Percentiles rank a stretch among this genome's conserved stretches.
Conservation (phyloP, 2,113 vertebrate species). For the Caloenas nicobarica region DNA sequence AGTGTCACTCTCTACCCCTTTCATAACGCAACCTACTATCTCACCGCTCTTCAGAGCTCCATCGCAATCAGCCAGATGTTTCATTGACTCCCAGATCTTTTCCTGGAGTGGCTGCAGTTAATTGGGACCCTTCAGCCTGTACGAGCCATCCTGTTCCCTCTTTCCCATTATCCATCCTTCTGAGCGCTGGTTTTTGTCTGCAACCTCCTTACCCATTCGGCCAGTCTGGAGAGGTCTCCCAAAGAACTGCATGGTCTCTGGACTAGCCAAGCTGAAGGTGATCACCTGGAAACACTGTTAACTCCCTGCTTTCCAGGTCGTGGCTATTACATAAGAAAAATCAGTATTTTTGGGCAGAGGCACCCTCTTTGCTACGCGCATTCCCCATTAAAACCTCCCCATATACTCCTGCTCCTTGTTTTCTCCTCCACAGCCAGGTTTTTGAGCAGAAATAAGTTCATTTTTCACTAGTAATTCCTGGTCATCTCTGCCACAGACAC, state of each 20-base stretch:
- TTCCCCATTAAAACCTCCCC: not conserved
- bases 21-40: constrained; percentile 16
- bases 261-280: not conserved
- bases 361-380: not conserved
- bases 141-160: constrained; percentile 41
- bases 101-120: constrained; percentile 40
- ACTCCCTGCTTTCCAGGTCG: not conserved
- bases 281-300: not conserved
- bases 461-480: not conserved
- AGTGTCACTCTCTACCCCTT: not conserved
- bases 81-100: constrained; percentile 56
- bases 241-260: not conserved
- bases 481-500: not conserved
- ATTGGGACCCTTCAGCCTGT: constrained; percentile 18
- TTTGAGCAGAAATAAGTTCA: not conserved
- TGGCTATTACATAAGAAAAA: not conserved
- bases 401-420: not conserved
- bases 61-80: constrained; percentile 67
- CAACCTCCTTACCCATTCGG: not conserved
- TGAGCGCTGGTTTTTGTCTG: not conserved
- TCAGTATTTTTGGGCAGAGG: not conserved
- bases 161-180: not conserved
- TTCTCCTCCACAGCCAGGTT: not conserved
- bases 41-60: constrained; percentile 32
- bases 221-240: accelerated